Base-by-base conservation (phyloP, 1,140 invertebrate genomes). In the Drosophila parabipectinata region DNA sequence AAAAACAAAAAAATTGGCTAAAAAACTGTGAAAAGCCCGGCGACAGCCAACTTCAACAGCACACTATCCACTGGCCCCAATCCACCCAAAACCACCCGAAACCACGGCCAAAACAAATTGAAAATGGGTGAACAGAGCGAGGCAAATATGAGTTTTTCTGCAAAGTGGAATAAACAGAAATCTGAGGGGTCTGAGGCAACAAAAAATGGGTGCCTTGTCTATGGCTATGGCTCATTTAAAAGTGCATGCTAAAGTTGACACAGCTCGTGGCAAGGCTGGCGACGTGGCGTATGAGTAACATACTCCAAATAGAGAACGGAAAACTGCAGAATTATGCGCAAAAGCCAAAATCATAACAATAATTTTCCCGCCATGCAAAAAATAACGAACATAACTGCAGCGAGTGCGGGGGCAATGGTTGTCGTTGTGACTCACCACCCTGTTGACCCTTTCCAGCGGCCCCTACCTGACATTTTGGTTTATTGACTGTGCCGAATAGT, bases 401-500 rank as follows among this genome's bases (percentile, higher is more conserved):
- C 48, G 71, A 67, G 73, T 81, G 69, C 64, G 73, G 44, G 30
- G 28, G 26, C 14, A 58, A 24, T 54, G 24, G 30, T 12, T 47
- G 48, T 64, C 69, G 66, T 63, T 73, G 10, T 54, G 63, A 56
- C 39, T 15, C 50, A 48, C 26, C 60, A 44, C 28, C 50, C 45
- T 41, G 30, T n/a, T 18, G 4, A n/a, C 41, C 28, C 39, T 12
- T 32, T 41, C 15, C 32, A 12, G 10, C 12, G 47, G 15, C 18
- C 64, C 18, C 64, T 44, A 48, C 41, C 82, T 77, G 84, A 83
- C 83, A 83, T 76, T 88, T 83, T 88, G 64, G 79, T 88, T 88
- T 88, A 88, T 88, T 88, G 83, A 88, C 83, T 88, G 83, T 87
- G 68, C 79, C 83, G 78, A 83, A 88, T 87, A 88, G 84, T 87